Base-by-base conservation (phyloP, 1,140 invertebrate genomes). In the Camponotus vicinus region DNA sequence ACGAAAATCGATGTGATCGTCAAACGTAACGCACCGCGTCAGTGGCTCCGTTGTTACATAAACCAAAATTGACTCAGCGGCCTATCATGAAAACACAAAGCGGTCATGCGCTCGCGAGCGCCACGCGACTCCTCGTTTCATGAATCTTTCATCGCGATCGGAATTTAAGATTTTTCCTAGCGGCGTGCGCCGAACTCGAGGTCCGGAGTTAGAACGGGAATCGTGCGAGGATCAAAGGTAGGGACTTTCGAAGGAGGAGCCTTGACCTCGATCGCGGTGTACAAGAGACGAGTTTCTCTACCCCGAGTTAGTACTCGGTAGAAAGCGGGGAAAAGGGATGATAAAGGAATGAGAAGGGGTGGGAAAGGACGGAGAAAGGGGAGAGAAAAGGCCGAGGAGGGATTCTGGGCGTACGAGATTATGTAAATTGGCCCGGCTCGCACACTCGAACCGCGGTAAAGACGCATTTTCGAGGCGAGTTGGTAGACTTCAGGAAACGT, bases 141-240 rank as follows among this genome's bases (percentile, higher is more conserved):
- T 90, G 88, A 90, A 90, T 90, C 85, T 87, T 90, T 90, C 89
- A 90, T 90, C 75, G n/a, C 88, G 89, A 90, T 90, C 64, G 88
- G 88, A 90, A 89, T 90, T 90, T 85, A 87, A 89, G 88, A 89
- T 89, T 90, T 90, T 89, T 90, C 89, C 87, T 69, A 59, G 87
- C 69, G 88, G 66, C 80, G 57, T 57, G 77, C 57, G 49, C 61
- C 57, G 52, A 64, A 32, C 27, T 11, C 37, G 34, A 27, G 40
- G 21, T 6, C 37, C 27, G 40, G 57, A 84, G 61, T 85, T 52
- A 34, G 77, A 71, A 66, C 79, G 32, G 18, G 87, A 49, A 55
- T 89, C 86, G 63, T 8, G 32, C 73, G 69, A 63, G 87, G 79
- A 90, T 89, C 87, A 87, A 87, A 89, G 88, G 69, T 66, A 45